Evolutionary conservation across 2,888 invertebrate species (phyloP), one percentile per base, ranked within the genome.

Genomic region (Chloroclystis v-ata): DNA sequence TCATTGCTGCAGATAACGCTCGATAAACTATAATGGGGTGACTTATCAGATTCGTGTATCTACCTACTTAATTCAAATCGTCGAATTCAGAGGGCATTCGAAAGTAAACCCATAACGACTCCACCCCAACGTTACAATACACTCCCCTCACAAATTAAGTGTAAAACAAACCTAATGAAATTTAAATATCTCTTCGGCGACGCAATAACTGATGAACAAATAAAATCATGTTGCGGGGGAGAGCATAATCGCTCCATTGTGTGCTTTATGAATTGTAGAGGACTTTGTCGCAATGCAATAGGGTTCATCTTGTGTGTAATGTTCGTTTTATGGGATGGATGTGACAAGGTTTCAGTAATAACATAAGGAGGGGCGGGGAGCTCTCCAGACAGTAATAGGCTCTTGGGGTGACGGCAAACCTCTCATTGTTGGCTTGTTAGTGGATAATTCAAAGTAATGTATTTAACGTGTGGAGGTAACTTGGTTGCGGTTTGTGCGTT

Each of bases 121-220:
- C 83, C 83, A 78, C 84, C 84, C 85, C 73, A 66, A 60, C 75
- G 60, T 79, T 79, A 74, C 68, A 69, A 48, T 35, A 53, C 71
- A 74, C 72, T 68, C 84, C 85, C 85, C 81, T 83, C 82, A 73
- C 84, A 87, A 87, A 86, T 87, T 86, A 87, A 87, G 85, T 87
- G 87, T 86, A 87, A 87, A 87, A 87, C 86, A 87, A 87, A 86
- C 86, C 87, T 84, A 87, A 87, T 86, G 85, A 84, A 86, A 87
- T 87, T 86, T 86, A 86, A 86, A 87, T 86, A 86, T 86, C 84
- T 85, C 80, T 75, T 78, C 76, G 75, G 70, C 80, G 75, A 77
- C 79, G 79, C 78, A 83, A 85, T 87, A 86, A 84, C 82, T 80
- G 48, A 38, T 38, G 82, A 76, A 83, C 85, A 83, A 86, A 87